Evolutionary conservation across 2,797 vertebrate genomes (phyloP), one percentile per base, ranked within the genome.

Genomic region (Rallus crepitans): DNA sequence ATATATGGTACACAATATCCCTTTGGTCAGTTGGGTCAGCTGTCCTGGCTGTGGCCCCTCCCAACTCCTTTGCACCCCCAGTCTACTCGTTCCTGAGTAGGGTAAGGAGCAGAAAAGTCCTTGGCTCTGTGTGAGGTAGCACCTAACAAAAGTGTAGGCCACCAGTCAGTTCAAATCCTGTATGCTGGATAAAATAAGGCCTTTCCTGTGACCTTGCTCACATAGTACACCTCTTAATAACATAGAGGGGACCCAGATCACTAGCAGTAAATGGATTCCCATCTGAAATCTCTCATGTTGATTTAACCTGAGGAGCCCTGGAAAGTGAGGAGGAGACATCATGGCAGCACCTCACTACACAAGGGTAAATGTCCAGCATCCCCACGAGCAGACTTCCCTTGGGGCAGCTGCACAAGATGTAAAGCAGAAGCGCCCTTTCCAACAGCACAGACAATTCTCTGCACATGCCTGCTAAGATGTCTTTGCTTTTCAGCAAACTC

Each of bases 391-490:
- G 47, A 39, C 19, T 91, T 87, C 24, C 35, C 30, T 13, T 65
- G 70, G 90, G 50, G 24, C 21, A 5, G 21, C 47, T 48, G 1
- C 6, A 57, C 16, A 39, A 48, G 8, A 9, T 0, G 0, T 45
- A 63, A 86, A 86, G 30, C 50, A 66, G 47, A 90, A 90, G 8
- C 1, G 1, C 1, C 0, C 79, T 75, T 90, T 79, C 59, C 25
- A 37, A n/a, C 85, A 69, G 25, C 16, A 42, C 47, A 73, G 35
- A 21, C 3, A 3, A 7, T 56, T 72, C 13, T 40, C 52, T 3
- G 2, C 14, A 53, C 3, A 1, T 11, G 28, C 6, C 12, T 86
- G 23, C 61, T 31, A 89, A 82, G 14, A 31, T 33, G 20, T 66
- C 39, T 66, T 64, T 61, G 55, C 39, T 53, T 25, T 87, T 84